These are phyloP conservation scores for Scleropages formosus DNA, from an alignment of 2,797 vertebrate species.

Conservation along the genomic window DNA sequence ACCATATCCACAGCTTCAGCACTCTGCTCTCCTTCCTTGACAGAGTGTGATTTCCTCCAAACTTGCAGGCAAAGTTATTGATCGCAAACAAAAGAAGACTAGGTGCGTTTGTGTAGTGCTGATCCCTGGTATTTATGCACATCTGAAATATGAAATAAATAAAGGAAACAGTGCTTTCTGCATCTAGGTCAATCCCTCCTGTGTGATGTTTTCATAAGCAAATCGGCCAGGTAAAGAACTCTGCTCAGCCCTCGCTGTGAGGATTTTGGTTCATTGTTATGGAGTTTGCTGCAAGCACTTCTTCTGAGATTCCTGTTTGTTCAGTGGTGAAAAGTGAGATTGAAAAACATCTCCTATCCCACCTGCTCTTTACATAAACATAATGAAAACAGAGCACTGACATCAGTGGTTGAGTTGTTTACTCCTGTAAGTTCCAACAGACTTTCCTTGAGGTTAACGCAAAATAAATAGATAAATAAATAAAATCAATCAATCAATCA, in stretches of 20 bases:
- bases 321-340: too few species aligned
- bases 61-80: neutral
- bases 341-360: too few species aligned
- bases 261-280: slow-evolving; percentile 22
- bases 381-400: slow-evolving; percentile 1
- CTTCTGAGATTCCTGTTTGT: neutral
- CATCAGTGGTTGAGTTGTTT: neutral
- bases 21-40: slow-evolving; percentile 34
- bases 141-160: slow-evolving; percentile 26
- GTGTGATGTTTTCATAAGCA: slow-evolving; percentile 17
- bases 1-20: slow-evolving; percentile 34
- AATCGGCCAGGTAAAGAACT: slow-evolving; percentile 26
- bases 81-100: slow-evolving; percentile 17
- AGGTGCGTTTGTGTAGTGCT: neutral
- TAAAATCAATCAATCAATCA: too few species aligned
- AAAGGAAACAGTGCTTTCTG: slow-evolving; percentile 20
- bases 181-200: slow-evolving; percentile 35
- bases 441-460: neutral
- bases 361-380: slow-evolving; percentile 26
- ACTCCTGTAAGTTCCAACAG: neutral
- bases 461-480: too few species aligned
- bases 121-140: slow-evolving; percentile 7
- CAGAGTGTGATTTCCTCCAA: slow-evolving; percentile 38
- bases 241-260: slow-evolving; percentile 4
- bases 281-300: neutral